phyloP scores from a whole-genome alignment of 2,797 vertebrate genomes.

The Notamacropus eugenii region DNA sequence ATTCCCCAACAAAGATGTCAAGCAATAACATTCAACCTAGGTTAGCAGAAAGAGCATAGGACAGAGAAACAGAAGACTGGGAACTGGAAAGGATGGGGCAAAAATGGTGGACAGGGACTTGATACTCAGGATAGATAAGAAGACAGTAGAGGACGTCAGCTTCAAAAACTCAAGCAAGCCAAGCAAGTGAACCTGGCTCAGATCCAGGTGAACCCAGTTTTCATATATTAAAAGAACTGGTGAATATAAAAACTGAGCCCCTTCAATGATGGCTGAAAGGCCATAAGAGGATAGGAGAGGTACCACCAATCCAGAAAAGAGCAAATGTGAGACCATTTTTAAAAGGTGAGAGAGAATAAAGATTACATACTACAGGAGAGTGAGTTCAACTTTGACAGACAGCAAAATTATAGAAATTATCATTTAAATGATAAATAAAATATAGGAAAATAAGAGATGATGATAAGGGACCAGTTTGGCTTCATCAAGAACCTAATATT shows the following conservation, averaged over 20 bases:
- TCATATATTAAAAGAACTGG: neutral
- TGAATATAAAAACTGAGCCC: neutral
- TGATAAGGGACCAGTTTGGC: neutral
- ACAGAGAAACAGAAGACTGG: neutral
- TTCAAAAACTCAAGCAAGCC: neutral
- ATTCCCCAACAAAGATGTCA: neutral
- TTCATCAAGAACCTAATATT: neutral
- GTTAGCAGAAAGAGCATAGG: neutral
- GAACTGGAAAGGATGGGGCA: neutral
- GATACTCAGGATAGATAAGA: neutral
- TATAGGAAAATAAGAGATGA: neutral
- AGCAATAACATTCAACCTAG: neutral
- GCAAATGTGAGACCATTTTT: neutral
- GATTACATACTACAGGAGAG: neutral
- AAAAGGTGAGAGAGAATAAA: neutral
- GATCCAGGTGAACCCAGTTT: neutral
- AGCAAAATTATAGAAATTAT: neutral
- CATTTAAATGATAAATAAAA: neutral
- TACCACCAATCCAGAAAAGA: neutral
- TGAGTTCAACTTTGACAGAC: neutral
- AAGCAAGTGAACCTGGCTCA: neutral
- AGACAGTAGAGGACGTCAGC: neutral
- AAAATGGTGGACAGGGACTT: too few species aligned
- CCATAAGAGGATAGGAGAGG: neutral
- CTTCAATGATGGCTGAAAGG: neutral